A percentile compares a stretch with the other conserved stretches of the same genome.
phyloP scores from a whole-genome alignment of 2,113 vertebrate genomes.

The Heterochromis multidens region DNA sequence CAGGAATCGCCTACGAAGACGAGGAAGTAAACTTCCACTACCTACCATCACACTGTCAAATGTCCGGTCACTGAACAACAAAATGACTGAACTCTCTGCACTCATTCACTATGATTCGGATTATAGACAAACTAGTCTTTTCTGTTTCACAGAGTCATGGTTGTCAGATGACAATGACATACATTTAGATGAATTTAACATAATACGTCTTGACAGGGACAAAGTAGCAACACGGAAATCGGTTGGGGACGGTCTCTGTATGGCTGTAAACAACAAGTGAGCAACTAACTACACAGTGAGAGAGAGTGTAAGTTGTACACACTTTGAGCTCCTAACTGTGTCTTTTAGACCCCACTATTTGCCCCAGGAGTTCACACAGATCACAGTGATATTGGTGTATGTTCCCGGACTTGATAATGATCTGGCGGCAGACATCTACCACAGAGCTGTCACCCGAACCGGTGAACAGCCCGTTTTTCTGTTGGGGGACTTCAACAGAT shows the following conservation, averaged over 20 bases:
- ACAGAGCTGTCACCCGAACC: neutral
- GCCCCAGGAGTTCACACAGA: neutral
- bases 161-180: too few relatives aligned
- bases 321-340: neutral
- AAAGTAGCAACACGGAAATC: neutral
- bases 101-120: too few relatives aligned
- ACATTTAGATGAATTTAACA: too few relatives aligned
- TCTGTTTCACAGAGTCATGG: too few relatives aligned
- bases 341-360: neutral
- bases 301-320: neutral
- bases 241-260: neutral
- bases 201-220: too few relatives aligned
- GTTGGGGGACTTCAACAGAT: neutral
- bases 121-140: too few relatives aligned
- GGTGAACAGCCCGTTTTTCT: neutral
- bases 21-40: too few relatives aligned
- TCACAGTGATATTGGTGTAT: neutral
- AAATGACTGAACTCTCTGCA: too few relatives aligned
- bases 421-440: neutral
- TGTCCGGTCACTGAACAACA: too few relatives aligned
- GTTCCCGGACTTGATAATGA: neutral
- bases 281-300: neutral
- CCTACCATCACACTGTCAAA: too few relatives aligned
- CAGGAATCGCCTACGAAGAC: too few relatives aligned
- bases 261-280: neutral